Evolutionary conservation across 1,140 invertebrate genomes (phyloP), one percentile per base, ranked within the genome.

Genomic region (Cylas formicarius): DNA sequence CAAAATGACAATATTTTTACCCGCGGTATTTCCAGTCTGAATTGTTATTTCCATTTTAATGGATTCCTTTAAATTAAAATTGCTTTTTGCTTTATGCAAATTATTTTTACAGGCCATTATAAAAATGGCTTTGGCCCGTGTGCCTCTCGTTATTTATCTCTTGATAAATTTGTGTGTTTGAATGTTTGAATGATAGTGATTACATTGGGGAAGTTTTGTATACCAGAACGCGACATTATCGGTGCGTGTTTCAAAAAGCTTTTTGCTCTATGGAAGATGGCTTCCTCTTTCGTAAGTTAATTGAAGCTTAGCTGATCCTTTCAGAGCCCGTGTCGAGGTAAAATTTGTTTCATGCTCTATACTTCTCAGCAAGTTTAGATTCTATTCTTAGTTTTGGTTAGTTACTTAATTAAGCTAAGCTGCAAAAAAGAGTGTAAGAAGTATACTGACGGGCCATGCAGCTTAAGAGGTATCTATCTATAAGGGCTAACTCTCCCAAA

Each of bases 31-130:
- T 53, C 42, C 31, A 8, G 33, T 41, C 44, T 36, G 39, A 56
- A 41, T 52, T 28, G 43, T 54, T 46, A 56, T 56, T 56, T 56
- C 44, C 48, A 52, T 53, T 52, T 48, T 50, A 52, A 56, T 56
- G 54, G 54, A 50, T 47, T 53, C 47, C 47, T 53, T 53, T 53
- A 50, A 50, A 40, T 46, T 47, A 48, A 52, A 48, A 50, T 44
- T 44, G 40, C 36, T 44, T 43, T 50, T 44, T 50, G 48, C 48
- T 44, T 44, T 44, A 50, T 50, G 41, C 42, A 50, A 44, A 50
- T 50, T 44, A 44, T 40, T 37, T 48, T 48, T 48, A 48, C 46
- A 48, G 46, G 39, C 46, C 46, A 48, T 48, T 48, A 48, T 48
- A 42, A 48, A 48, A 48, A 48, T 48, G 40, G 39, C 36, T 42